These are phyloP conservation scores for Calephelis virginiensis DNA, from an alignment of 1,140 invertebrate genomes.

Conservation along the genomic window DNA sequence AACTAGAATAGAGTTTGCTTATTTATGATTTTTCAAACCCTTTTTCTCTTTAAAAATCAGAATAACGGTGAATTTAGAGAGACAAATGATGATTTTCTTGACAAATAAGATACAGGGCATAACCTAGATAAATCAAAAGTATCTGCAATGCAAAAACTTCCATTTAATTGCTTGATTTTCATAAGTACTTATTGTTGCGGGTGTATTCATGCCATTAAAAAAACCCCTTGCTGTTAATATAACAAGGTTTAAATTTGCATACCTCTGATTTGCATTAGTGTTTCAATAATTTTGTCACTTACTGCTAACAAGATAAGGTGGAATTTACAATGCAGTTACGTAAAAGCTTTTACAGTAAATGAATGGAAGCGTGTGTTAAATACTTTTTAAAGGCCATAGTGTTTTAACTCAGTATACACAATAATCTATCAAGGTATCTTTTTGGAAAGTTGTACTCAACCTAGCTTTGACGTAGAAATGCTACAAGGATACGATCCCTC, in stretches of 20 bases:
- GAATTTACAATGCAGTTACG: slow-evolving; percentile 26
- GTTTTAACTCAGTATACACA: background rate
- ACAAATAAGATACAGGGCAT: background rate
- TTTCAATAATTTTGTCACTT: slow-evolving; percentile 35
- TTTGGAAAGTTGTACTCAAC: no score
- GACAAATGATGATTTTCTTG: background rate
- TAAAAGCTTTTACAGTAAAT: slow-evolving; percentile 13
- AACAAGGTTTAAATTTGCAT: slow-evolving; percentile 45
- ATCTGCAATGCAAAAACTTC: slow-evolving; percentile 53
- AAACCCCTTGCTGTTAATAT: slow-evolving; percentile 41
- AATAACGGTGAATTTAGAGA: no score
- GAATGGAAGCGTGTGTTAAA: slow-evolving; percentile 16
- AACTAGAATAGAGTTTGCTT: no score
- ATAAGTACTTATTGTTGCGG: slow-evolving; percentile 58
- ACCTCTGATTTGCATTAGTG: slow-evolving; percentile 23
- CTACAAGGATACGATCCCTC: no score
- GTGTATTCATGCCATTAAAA: slow-evolving; percentile 39
- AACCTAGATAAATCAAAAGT: slow-evolving; percentile 37
- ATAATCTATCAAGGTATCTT: no score
- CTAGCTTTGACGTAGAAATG: no score
- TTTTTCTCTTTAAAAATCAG: no score
- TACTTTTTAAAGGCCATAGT: slow-evolving; percentile 8
- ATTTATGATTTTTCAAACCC: no score
- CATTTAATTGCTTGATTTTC: slow-evolving; percentile 59
- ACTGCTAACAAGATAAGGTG: slow-evolving; percentile 33